Evolutionary conservation across 2,113 vertebrate species (phyloP), one percentile per base, ranked within the genome.

Genomic region (Euleptes europaea): DNA sequence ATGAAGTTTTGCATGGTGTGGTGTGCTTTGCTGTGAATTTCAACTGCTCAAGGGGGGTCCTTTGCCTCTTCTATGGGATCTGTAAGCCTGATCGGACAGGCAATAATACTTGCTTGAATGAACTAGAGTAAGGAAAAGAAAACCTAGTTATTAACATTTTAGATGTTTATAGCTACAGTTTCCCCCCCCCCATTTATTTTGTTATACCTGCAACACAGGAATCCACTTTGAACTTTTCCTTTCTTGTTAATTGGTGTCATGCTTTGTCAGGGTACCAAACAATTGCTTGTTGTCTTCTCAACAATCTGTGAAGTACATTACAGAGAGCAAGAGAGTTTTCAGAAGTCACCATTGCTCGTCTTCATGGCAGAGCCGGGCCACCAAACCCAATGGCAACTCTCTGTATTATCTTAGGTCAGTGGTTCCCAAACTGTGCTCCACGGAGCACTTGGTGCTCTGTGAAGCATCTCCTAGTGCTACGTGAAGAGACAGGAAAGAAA

Each of bases 1-100:
- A 49, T 81, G 80, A 40, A 21, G 47, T 71, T 0, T 0, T 51
- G n/a, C 63, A 51, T 66, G 51, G n/a, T 86, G 80, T 82, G 65
- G 51, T 79, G 65, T 92, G 89, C 44, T 67, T 57, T 86, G 85
- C 49, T 65, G 63, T 86, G 85, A 44, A 35, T 63, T 88, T 77
- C 80, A 83, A 81, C 82, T 84, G 57, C 63, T 73, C 74, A 57
- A 42, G 63, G 31, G 21, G 13, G 60, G 86, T 79, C 82, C 33
- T 90, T 85, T 85, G 83, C 19, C 49, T 83, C 80, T 90, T 72
- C 69, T 84, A 14, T 44, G 44, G 78, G 51, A 71, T 9, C 42
- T 23, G 14, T 11, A 88, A 42, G 31, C 8, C 5, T 44, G 63
- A 80, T 83, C 40, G 60, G 31, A 17, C 0, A 1, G 75, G 21